Evolutionary conservation across 2,797 vertebrate genomes (phyloP).

Genomic region (Intellagama lesueurii): DNA sequence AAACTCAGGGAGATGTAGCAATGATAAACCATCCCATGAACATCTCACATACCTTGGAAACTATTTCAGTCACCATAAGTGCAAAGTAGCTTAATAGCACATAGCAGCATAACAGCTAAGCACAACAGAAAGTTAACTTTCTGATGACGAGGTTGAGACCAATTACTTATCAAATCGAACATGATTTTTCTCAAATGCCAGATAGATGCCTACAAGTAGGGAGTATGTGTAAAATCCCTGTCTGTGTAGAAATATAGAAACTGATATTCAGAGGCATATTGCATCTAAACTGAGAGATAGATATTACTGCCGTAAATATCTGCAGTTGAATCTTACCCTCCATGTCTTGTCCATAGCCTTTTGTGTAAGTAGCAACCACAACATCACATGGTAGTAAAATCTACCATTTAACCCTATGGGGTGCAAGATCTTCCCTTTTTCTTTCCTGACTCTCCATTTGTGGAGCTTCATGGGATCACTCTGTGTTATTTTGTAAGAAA

Average conservation of each 20-base stretch:
- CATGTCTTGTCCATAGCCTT: background rate
- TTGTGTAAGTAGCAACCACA: background rate
- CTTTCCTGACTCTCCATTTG: background rate
- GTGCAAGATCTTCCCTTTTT: background rate
- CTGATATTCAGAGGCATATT: background rate
- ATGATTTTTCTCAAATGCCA: background rate
- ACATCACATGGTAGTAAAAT: background rate
- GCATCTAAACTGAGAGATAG: background rate
- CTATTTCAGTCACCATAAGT: no score
- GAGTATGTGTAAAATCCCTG: background rate
- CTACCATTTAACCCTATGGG: background rate
- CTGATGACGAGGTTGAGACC: background rate
- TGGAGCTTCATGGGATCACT: background rate
- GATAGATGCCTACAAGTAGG: background rate
- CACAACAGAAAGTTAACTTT: background rate
- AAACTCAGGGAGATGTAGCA: no score
- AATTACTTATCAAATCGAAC: background rate
- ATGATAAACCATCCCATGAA: no score
- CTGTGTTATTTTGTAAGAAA: background rate
- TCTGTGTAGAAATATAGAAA: background rate
- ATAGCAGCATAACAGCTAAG: no score
- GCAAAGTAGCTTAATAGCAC: no score
- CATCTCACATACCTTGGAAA: no score
- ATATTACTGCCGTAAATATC: background rate
- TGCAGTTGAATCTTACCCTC: background rate